phyloP scores from a whole-genome alignment of 1,140 invertebrate genomes.

The Samia ricini region DNA sequence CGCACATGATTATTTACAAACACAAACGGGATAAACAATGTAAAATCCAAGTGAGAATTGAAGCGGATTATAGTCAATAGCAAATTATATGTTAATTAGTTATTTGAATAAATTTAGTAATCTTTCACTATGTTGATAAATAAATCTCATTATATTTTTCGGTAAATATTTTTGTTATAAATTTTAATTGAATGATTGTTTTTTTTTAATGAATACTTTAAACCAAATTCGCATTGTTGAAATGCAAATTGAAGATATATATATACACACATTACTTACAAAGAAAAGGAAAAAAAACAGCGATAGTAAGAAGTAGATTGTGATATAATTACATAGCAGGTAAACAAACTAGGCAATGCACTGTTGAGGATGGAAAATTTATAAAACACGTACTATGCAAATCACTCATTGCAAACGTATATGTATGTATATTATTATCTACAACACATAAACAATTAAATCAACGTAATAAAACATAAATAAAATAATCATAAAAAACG shows the following conservation, averaged over 20 bases:
- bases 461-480: background rate
- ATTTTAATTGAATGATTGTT: background rate
- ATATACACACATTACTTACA: background rate
- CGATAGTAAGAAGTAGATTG: background rate
- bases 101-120: no score
- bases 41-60: background rate
- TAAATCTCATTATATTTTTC: no score
- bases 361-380: constrained; percentile 1
- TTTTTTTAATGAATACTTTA: background rate
- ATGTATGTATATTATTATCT: background rate
- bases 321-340: background rate
- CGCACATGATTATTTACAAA: background rate
- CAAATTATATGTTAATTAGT: no score
- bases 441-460: background rate
- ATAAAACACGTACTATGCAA: constrained; percentile 8
- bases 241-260: background rate
- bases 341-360: constrained; percentile 8
- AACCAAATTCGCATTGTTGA: background rate
- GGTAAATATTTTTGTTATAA: no score
- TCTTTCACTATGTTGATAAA: no score
- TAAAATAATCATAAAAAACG: background rate
- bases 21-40: background rate
- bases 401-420: constrained; percentile 10
- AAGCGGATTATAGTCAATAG: no score
- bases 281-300: background rate